Conservation (phyloP, 2,113 vertebrate genomes). For the Pteronura brasiliensis region DNA sequence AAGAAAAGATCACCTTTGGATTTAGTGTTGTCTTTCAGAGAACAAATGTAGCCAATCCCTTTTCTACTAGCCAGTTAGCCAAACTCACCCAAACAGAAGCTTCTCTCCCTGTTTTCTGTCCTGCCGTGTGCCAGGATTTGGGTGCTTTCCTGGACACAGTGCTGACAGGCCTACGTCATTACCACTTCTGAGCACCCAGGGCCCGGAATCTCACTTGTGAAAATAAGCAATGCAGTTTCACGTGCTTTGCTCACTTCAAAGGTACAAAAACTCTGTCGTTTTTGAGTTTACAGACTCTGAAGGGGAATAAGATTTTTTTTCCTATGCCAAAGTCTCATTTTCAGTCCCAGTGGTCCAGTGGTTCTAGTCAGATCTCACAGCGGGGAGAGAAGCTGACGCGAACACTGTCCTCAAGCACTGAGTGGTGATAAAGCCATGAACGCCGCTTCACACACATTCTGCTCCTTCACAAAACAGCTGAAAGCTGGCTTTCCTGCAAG, state of each 20-base stretch:
- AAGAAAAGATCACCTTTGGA: background rate
- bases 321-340: background rate
- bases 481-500: background rate
- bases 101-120: background rate
- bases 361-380: background rate
- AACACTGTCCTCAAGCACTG: background rate
- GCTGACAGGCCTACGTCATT: conserved; percentile 40
- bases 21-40: conserved; percentile 12
- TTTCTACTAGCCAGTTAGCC: background rate
- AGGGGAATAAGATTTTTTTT: background rate
- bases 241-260: conserved; percentile 41
- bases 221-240: conserved; percentile 13
- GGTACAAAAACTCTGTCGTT: background rate
- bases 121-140: background rate
- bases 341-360: background rate
- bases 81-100: background rate
- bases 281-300: conserved; percentile 36
- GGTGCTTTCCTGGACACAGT: background rate
- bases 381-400: background rate
- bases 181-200: conserved; percentile 30
- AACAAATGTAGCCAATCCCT: background rate
- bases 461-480: background rate
- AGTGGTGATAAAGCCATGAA: background rate
- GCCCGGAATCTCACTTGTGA: conserved; percentile 3
- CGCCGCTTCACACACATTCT: background rate